These are phyloP conservation scores for Idaea aversata DNA, from an alignment of 2,888 invertebrate genomes.

Conservation along the genomic window DNA sequence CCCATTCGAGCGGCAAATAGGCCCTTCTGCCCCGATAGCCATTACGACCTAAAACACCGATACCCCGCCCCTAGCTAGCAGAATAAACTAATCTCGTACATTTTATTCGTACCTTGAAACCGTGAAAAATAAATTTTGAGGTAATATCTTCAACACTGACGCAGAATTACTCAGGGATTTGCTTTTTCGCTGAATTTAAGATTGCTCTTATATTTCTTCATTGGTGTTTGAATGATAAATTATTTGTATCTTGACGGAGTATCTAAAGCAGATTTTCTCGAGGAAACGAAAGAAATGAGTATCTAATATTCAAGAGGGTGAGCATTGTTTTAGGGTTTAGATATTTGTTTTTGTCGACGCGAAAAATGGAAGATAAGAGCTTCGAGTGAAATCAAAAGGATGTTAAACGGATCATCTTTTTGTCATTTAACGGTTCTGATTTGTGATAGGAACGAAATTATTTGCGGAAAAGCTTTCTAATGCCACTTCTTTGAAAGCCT, in stretches of 20 bases:
- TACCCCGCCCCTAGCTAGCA: conserved; percentile 34
- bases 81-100: conserved; percentile 57
- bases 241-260: conserved; percentile 22
- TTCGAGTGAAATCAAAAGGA: neutral
- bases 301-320: conserved; percentile 16
- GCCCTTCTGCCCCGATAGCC: conserved; percentile 71
- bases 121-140: conserved; percentile 65
- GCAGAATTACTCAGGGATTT: conserved; percentile 53
- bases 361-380: conserved; percentile 6
- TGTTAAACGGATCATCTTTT: neutral
- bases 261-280: conserved; percentile 21
- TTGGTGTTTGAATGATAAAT: conserved; percentile 28
- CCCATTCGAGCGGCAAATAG: conserved; percentile 69
- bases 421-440: neutral
- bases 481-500: neutral
- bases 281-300: conserved; percentile 12
- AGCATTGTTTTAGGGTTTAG: conserved; percentile 8
- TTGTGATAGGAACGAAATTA: neutral
- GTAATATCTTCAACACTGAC: conserved; percentile 49
- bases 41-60: conserved; percentile 54
- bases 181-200: conserved; percentile 30
- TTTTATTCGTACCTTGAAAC: conserved; percentile 48
- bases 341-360: conserved; percentile 16
- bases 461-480: neutral
- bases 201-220: conserved; percentile 24